Base-by-base conservation (phyloP, 2,888 invertebrate species). In the Unio pictorum region DNA sequence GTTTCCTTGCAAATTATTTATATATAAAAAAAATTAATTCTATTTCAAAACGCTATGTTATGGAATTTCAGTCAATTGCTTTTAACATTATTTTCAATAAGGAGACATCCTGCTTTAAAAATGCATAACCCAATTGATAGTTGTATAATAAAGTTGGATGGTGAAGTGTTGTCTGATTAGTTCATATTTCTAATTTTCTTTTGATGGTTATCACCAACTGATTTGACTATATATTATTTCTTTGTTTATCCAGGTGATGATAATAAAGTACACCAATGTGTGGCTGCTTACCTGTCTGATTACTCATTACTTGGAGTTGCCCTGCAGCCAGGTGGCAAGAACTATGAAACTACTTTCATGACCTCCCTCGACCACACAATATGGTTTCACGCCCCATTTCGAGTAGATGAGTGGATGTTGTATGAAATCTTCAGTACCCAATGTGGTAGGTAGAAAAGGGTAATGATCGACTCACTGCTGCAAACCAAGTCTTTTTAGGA, bases 331-430 rank as follows among this genome's bases (percentile, higher is more conserved):
- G 86, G 86, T 17, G 83, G 82, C 54, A 71, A 76, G 1, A 80
- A 84, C 2, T 78, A 81, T 56, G 64, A 67, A 45, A 73, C 81
- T 1, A 85, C 82, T 4, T 86, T 89, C 81, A 86, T 89, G 66
- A 82, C 88, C 5, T 90, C 90, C 0, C 80, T 91, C 59, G 91
- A 91, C 72, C 91, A 91, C 75, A 86, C 88, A 55, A 86, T 91
- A 73, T 91, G 91, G 91, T 91, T 91, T 80, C 91, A 91, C 80
- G 85, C 86, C 11, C 82, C 84, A 61, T 90, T 91, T 79, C 79
- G 86, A 55, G 87, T 88, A 7, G 89, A 91, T 74, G 90, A 91
- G 66, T 91, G 91, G 91, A 85, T 91, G 86, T 83, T 91, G 67
- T 91, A 89, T 78, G 90, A 91, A 77, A 84, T 86, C 45, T 88